These are phyloP conservation scores for Gorsachius magnificus DNA, from an alignment of 2,797 vertebrate genomes.

Conservation along the genomic window DNA sequence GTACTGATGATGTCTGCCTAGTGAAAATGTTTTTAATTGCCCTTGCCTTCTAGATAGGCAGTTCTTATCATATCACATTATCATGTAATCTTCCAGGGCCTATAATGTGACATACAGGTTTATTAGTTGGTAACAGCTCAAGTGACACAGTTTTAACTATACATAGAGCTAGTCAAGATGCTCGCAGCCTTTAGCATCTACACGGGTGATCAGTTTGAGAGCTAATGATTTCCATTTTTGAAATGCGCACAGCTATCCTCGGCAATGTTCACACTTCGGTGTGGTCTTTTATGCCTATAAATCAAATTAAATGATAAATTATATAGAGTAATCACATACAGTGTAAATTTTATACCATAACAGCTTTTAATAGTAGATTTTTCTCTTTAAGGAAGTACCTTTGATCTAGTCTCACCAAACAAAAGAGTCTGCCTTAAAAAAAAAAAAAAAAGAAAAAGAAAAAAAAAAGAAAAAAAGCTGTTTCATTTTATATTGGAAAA, in stretches of 20 bases:
- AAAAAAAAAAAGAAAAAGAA: conserved; percentile 27
- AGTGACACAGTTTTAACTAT: conserved; percentile 20
- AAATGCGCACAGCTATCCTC: neutral
- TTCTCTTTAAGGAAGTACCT: conserved; percentile 68
- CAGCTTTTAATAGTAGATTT: conserved; percentile 51
- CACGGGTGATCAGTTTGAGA: neutral
- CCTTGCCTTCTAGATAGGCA: conserved; percentile 35
- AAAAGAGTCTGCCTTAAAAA: conserved; percentile 73
- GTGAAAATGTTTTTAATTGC: conserved; percentile 55
- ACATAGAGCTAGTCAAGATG: neutral
- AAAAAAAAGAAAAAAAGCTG: conserved; percentile 67
- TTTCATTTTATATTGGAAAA: conserved; percentile 91
- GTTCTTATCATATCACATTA: conserved; percentile 43
- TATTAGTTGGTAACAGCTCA: conserved; percentile 30
- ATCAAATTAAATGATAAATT: conserved; percentile 13
- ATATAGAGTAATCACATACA: neutral
- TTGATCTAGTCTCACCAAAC: conserved; percentile 73
- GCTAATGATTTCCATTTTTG: neutral
- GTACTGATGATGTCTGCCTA: conserved; percentile 26
- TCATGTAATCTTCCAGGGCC: conserved; percentile 17
- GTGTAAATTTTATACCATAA: conserved; percentile 29
- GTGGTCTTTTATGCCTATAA: neutral
- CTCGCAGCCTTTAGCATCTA: conserved; percentile 17
- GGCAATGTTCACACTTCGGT: neutral
- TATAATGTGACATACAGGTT: neutral